These are phyloP conservation scores for Oceanites oceanicus DNA, from an alignment of 2,113 vertebrate species.

Conservation along the genomic window DNA sequence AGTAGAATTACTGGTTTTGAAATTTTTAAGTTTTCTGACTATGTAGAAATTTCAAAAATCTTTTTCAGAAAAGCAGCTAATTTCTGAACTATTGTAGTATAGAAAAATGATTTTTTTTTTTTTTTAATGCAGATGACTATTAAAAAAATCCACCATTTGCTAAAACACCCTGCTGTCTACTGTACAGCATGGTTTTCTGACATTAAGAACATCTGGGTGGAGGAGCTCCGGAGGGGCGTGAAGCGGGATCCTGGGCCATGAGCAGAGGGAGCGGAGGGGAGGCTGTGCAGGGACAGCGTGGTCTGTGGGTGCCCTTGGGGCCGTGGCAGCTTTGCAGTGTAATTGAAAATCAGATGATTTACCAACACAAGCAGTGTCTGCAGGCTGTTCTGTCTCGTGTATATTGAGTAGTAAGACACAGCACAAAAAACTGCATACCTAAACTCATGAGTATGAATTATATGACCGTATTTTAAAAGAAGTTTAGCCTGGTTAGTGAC, in stretches of 20 bases:
- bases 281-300: background rate
- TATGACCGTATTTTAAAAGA: background rate
- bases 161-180: background rate
- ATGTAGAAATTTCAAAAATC: background rate
- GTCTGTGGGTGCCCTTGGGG: background rate
- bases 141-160: background rate
- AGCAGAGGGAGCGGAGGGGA: background rate
- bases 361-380: background rate
- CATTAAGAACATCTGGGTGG: background rate
- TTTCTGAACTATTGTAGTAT: background rate
- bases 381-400: background rate
- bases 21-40: background rate
- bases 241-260: background rate
- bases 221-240: fast-evolving
- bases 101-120: background rate
- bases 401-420: background rate
- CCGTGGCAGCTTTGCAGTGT: background rate
- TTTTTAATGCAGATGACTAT: background rate
- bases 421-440: background rate
- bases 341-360: background rate
- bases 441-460: background rate
- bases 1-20: background rate
- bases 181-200: background rate
- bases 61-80: background rate
- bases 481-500: background rate